These are phyloP conservation scores for Apocheima hispidaria DNA, from an alignment of 2,888 invertebrate genomes.

Conservation along the genomic window DNA sequence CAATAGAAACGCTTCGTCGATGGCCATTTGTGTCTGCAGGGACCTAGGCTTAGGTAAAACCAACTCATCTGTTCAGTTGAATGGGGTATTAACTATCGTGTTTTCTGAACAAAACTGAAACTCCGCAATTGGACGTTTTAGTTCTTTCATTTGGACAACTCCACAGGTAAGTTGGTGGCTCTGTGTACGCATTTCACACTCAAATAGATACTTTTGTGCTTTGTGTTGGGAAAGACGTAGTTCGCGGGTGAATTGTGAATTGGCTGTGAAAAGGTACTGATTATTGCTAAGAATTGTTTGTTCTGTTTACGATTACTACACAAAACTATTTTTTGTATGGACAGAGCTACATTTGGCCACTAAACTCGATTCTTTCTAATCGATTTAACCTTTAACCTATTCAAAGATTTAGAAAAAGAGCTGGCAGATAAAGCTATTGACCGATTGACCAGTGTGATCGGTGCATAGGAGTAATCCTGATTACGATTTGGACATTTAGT, in stretches of 20 bases:
- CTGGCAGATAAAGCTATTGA: no score
- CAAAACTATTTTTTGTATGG: no score
- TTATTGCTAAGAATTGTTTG: neutral
- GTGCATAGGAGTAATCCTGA: no score
- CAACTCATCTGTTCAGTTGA: neutral
- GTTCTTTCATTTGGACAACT: neutral
- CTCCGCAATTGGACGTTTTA: neutral
- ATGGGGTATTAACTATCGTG: neutral
- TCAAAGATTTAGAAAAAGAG: no score
- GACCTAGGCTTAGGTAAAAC: slow-evolving; percentile 19
- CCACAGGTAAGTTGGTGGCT: neutral
- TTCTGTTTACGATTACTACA: neutral
- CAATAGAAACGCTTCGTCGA: slow-evolving; percentile 24
- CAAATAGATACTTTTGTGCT: slow-evolving; percentile 20
- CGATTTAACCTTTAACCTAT: no score
- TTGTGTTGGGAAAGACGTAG: neutral
- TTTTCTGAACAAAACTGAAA: neutral
- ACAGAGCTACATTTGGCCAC: no score
- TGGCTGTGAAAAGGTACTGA: slow-evolving; percentile 4
- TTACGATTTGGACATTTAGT: no score
- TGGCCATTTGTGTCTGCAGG: slow-evolving; percentile 27
- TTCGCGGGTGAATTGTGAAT: slow-evolving; percentile 3
- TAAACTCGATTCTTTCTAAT: no score
- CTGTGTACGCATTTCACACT: slow-evolving; percentile 7
- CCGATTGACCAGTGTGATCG: no score